phyloP scores from a whole-genome alignment of 2,797 vertebrate genomes.

The Scomberomorus guttatus region DNA sequence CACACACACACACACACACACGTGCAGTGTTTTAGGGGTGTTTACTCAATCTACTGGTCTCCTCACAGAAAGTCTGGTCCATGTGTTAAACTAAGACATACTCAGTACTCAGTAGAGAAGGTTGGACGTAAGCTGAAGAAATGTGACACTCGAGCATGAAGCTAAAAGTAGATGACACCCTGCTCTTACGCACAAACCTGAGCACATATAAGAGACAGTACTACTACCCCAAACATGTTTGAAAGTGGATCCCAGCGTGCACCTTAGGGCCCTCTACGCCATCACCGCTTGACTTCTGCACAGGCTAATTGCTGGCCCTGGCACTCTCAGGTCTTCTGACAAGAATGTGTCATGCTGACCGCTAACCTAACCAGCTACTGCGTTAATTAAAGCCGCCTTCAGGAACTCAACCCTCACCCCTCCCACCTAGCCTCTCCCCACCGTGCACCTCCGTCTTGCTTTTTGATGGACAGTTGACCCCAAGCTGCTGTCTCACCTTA shows the following conservation, averaged over 20 bases:
- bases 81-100: neutral
- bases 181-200: constrained; percentile 48
- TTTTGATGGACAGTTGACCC: constrained; percentile 71
- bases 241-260: constrained; percentile 52
- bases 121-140: constrained; percentile 37
- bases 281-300: constrained; percentile 43
- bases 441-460: constrained; percentile 45
- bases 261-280: constrained; percentile 21
- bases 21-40: neutral
- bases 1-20: neutral
- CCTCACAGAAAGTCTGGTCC: neutral
- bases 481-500: constrained; percentile 64
- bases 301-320: constrained; percentile 44
- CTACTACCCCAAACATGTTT: constrained; percentile 38
- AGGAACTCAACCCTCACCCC: constrained; percentile 18
- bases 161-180: constrained; percentile 67
- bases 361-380: constrained; percentile 38
- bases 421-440: neutral
- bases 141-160: constrained; percentile 56
- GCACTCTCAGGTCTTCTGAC: constrained; percentile 55
- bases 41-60: neutral
- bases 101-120: neutral
- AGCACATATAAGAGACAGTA: constrained; percentile 31
- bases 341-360: constrained; percentile 54
- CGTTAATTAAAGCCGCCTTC: constrained; percentile 72